Percentiles rank a stretch among this genome's conserved stretches.
Evolutionary conservation across 2,888 invertebrate genomes (phyloP).

Genomic region (Proisotoma minuta): DNA sequence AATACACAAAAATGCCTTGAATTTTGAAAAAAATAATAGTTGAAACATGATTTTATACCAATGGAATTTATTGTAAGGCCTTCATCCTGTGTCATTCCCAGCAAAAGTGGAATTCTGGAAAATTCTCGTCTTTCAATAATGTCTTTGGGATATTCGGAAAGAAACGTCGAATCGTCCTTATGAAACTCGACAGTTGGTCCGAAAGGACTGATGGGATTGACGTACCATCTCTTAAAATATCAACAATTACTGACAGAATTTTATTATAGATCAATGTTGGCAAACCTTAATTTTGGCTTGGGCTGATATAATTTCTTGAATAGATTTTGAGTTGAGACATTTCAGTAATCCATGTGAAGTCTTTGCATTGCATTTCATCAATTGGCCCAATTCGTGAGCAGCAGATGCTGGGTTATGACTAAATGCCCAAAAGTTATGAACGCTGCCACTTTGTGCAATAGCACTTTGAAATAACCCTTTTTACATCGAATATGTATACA

Average conservation of each 20-base stretch:
- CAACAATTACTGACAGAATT: slow-evolving; percentile 15
- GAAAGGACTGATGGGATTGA: not conserved
- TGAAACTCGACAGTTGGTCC: slow-evolving; percentile 1
- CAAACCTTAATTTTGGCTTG: slow-evolving; percentile 8
- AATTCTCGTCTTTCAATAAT: not conserved
- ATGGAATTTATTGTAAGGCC: not conserved
- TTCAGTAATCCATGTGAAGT: slow-evolving; percentile 23
- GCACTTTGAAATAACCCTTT: slow-evolving; percentile 33
- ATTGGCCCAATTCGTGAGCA: slow-evolving; percentile 17
- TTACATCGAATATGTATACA: not conserved
- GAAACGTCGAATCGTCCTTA: not conserved
- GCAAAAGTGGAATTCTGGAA: not conserved
- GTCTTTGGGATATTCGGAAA: slow-evolving; percentile 1
- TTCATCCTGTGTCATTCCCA: not conserved
- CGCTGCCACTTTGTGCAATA: slow-evolving; percentile 23
- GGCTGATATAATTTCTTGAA: slow-evolving; percentile 20
- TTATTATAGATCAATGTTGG: not conserved
- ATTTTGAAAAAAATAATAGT: too few species aligned
- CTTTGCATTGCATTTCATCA: slow-evolving; percentile 24
- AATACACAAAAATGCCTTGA: not conserved
- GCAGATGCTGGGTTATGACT: slow-evolving; percentile 5
- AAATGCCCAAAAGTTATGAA: slow-evolving; percentile 15
- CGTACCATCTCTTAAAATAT: slow-evolving; percentile 2
- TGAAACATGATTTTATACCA: too few species aligned
- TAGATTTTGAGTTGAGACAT: slow-evolving; percentile 28